phyloP scores from a whole-genome alignment of 1,140 invertebrate species.

The Sarcophaga bullata region DNA sequence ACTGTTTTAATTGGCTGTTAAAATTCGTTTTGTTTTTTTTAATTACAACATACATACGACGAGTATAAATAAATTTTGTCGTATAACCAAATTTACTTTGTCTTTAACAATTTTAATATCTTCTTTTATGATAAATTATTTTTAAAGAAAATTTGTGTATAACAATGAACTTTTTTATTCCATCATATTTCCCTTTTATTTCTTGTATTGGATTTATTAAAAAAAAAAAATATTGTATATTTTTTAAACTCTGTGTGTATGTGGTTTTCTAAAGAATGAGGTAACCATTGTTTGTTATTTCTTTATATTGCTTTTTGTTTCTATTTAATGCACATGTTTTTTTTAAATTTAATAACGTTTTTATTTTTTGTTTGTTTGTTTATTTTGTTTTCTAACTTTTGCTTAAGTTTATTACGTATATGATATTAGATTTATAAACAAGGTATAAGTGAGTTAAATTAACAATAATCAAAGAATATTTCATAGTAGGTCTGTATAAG shows the following conservation, averaged over 20 bases:
- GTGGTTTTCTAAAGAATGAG: conserved; percentile 42
- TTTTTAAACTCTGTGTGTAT: conserved; percentile 27
- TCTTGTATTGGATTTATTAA: conserved; percentile 23
- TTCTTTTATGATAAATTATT: background rate
- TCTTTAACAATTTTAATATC: background rate
- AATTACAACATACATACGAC: background rate
- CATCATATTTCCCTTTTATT: conserved; percentile 28
- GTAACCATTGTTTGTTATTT: conserved; percentile 24
- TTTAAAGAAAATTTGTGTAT: conserved; percentile 21
- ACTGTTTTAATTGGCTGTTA: conserved; percentile 23
- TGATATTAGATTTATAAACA: background rate
- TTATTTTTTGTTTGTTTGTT: background rate
- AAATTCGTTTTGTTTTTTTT: conserved; percentile 1
- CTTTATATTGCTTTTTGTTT: background rate
- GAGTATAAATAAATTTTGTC: conserved; percentile 36
- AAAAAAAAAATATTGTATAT: conserved; percentile 16
- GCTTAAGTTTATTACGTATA: conserved; percentile 10
- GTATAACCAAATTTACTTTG: background rate
- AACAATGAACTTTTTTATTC: conserved; percentile 26
- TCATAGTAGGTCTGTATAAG: no score
- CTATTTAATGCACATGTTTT: background rate
- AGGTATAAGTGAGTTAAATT: background rate
- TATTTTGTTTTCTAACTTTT: background rate
- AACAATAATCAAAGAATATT: no score
- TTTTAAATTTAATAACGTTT: background rate